phyloP scores from a whole-genome alignment of 2,888 invertebrate genomes.

The Brenthis hecate region DNA sequence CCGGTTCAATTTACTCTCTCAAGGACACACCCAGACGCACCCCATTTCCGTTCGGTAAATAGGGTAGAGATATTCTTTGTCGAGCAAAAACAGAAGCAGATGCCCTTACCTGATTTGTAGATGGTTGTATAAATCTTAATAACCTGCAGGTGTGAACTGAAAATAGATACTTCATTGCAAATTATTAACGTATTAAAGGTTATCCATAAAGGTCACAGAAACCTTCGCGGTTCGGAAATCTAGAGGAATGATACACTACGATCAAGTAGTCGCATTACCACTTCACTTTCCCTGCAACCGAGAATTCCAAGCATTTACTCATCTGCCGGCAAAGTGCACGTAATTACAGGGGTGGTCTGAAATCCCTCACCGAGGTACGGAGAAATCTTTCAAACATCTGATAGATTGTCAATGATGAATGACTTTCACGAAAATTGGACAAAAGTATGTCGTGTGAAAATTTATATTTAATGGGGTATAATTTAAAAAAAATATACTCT shows the following conservation, averaged over 20 bases:
- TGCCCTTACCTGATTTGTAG: conserved; percentile 42
- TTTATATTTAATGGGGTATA: conserved; percentile 53
- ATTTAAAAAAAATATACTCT: not conserved
- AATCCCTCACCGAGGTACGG: conserved; percentile 57
- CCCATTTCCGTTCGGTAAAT: conserved; percentile 71
- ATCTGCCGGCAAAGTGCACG: conserved; percentile 72
- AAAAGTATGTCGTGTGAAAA: conserved; percentile 77
- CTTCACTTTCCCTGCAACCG: conserved; percentile 77
- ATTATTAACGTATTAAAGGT: conserved; percentile 48
- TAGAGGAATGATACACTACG: conserved; percentile 64
- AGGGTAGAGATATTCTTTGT: conserved; percentile 54
- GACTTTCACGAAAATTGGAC: conserved; percentile 78
- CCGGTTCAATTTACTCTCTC: conserved; percentile 61
- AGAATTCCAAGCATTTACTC: conserved; percentile 79
- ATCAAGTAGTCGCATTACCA: conserved; percentile 78
- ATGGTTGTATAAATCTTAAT: conserved; percentile 2
- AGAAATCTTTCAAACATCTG: conserved; percentile 66
- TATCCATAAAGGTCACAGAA: conserved; percentile 57
- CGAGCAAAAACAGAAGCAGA: conserved; percentile 63
- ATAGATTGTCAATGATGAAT: conserved; percentile 75
- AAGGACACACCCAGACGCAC: conserved; percentile 76
- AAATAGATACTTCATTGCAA: conserved; percentile 37
- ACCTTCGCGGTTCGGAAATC: conserved; percentile 61
- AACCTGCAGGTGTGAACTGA: conserved; percentile 5
- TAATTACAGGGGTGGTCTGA: conserved; percentile 71